Conservation (phyloP, 2,888 invertebrate species). For the Xanthostigma xanthostigma region DNA sequence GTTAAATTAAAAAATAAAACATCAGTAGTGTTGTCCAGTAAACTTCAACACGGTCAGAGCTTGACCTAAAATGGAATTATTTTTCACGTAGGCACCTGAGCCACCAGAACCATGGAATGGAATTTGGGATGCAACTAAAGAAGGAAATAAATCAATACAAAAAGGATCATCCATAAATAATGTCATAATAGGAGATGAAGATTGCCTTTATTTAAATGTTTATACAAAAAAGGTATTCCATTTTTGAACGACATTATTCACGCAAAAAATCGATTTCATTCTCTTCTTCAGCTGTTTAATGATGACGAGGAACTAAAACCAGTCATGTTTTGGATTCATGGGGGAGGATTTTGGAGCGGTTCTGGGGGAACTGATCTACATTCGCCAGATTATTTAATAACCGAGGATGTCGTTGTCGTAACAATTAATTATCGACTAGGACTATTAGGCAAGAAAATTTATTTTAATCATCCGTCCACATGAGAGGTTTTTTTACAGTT, state of each 20-base stretch:
- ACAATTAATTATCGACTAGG: slow-evolving; percentile 33
- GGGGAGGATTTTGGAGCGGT: slow-evolving; percentile 32
- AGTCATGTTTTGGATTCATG: slow-evolving; percentile 35
- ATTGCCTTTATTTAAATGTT: slow-evolving; percentile 37
- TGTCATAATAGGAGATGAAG: slow-evolving; percentile 32
- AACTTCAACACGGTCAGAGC: background rate
- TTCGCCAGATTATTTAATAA: slow-evolving; percentile 32
- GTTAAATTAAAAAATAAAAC: too few relatives aligned
- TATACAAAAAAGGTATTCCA: slow-evolving; percentile 22
- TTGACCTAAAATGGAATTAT: slow-evolving; percentile 1
- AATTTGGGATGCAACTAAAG: slow-evolving; percentile 22
- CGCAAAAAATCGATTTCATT: slow-evolving; percentile 2
- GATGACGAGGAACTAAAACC: slow-evolving; percentile 7
- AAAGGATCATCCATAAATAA: slow-evolving; percentile 21
- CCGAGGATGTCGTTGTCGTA: slow-evolving; percentile 31
- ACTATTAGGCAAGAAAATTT: slow-evolving; percentile 17
- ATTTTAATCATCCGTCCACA: background rate
- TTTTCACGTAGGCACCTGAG: slow-evolving; percentile 21
- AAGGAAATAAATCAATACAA: slow-evolving; percentile 21
- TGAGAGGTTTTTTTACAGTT: too few relatives aligned
- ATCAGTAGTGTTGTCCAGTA: too few relatives aligned
- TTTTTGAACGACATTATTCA: background rate
- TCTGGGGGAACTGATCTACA: slow-evolving; percentile 23
- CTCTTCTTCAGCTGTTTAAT: background rate
- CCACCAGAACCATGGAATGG: slow-evolving; percentile 25